Conservation (phyloP, 2,797 vertebrate genomes). For the Anguilla anguilla region DNA sequence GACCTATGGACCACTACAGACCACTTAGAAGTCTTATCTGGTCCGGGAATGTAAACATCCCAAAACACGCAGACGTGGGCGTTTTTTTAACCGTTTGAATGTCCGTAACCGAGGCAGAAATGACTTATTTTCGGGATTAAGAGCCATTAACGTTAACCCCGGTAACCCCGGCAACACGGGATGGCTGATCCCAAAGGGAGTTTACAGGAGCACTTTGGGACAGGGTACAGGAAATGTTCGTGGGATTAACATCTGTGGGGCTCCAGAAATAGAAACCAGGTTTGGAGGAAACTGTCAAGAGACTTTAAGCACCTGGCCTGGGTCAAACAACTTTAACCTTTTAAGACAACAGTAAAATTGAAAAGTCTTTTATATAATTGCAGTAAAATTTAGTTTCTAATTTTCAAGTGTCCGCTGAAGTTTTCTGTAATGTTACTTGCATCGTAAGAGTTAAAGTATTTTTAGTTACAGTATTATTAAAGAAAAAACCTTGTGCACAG, state of each 20-base stretch:
- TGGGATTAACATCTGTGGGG: neutral
- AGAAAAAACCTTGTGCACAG: too few relatives aligned
- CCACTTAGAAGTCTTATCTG: conserved; percentile 62
- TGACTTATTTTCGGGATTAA: conserved; percentile 52
- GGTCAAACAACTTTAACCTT: neutral
- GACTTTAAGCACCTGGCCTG: neutral
- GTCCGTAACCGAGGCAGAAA: conserved; percentile 42
- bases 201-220: conserved; percentile 33
- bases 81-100: conserved; percentile 48
- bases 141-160: conserved; percentile 55
- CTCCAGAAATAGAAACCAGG: neutral
- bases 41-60: conserved; percentile 70
- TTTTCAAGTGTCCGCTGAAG: too few relatives aligned
- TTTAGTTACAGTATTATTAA: too few relatives aligned
- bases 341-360: neutral
- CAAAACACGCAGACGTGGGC: conserved; percentile 57
- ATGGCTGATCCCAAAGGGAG: conserved; percentile 53
- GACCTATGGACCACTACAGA: conserved; percentile 64
- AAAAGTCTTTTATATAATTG: neutral
- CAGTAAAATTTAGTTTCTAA: too few relatives aligned
- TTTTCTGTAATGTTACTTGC: neutral
- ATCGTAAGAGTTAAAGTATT: neutral
- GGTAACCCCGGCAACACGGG: conserved; percentile 27
- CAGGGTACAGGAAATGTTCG: conserved; percentile 47
- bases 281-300: neutral